Evolutionary conservation across 2,888 invertebrate genomes (phyloP), one percentile per base, ranked within the genome.

Genomic region (Macroteleia sp.): DNA sequence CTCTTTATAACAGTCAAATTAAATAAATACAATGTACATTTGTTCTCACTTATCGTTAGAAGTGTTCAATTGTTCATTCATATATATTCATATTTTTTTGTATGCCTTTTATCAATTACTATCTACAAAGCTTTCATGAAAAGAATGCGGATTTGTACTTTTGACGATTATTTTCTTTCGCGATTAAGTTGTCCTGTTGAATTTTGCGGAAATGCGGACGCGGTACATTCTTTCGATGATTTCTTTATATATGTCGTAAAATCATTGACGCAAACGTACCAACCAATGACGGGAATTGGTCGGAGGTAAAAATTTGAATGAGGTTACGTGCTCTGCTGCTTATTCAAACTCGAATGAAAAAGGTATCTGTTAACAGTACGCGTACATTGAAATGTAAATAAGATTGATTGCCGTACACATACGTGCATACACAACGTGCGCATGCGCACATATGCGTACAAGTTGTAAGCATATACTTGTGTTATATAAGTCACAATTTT

Each of bases 21-120:
- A 73, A 73, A 73, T 73, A 73, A 73, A 73, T 73, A 73, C 73
- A 73, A 73, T 73, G 42, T 73, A 73, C 73, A 73, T 41, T 69
- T 67, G 57, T 56, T 61, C 34, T 71, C 48, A 32, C 71, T 50
- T 70, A 70, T 54, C 22, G 36, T 69, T 69, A n/a, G n/a, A 30
- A 59, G 70, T 39, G 28, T 46, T 56, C 36, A 46, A 56, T 70
- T 61, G 34, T 61, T 61, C 52, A 20, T 61, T 61, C 42, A 57
- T 57, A 64, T 64, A 50, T 50, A 71, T 62, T 54, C 54, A 50
- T 64, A 46, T 48, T 62, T 28, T 25, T 50, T 22, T 41, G 3
- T 25, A 5, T 28, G 16, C 48, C 36, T 50, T 50, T 48, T 57
- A 50, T 64, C 56, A 64, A 64, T 73, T 34, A 66, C 57, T 73